A percentile compares a stretch with the other conserved stretches of the same genome.
These are phyloP conservation scores for Medauroidea extradentata DNA, from an alignment of 1,140 invertebrate genomes.

Conservation along the genomic window DNA sequence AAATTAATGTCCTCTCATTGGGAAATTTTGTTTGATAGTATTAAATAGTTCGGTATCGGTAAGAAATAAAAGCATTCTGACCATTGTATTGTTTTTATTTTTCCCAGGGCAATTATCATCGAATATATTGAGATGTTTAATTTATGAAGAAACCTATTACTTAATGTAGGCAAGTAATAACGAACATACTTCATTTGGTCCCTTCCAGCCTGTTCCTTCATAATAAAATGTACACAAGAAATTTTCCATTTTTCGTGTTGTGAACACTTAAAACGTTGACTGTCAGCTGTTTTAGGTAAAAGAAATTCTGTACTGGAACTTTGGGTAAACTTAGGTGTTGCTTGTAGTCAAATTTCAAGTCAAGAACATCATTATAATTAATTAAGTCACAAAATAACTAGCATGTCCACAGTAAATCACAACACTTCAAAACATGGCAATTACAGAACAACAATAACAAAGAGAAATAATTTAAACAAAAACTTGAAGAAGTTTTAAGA, in stretches of 20 bases:
- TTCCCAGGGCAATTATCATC: not conserved
- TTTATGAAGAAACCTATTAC: not conserved
- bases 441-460: too few species aligned
- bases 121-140: not conserved
- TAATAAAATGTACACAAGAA: slow-evolving; percentile 8
- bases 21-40: not conserved
- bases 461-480: too few species aligned
- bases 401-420: too few species aligned
- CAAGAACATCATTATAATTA: not conserved
- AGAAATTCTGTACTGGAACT: slow-evolving; percentile 12
- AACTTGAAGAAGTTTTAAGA: too few species aligned
- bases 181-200: slow-evolving; percentile 16
- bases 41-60: too few species aligned
- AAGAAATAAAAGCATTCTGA: too few species aligned
- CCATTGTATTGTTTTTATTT: not conserved
- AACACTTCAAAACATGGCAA: too few species aligned
- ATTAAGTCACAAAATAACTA: too few species aligned
- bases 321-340: slow-evolving; percentile 9
- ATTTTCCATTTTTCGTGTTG: not conserved
- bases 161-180: slow-evolving; percentile 10
- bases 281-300: slow-evolving; percentile 17
- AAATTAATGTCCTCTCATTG: not conserved
- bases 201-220: slow-evolving; percentile 10
- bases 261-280: slow-evolving; percentile 17
- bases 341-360: slow-evolving; percentile 12